A percentile compares a stretch with the other conserved stretches of the same genome.
Conservation (phyloP, 2,888 invertebrate genomes). For the Pachliopta kotzebuea region DNA sequence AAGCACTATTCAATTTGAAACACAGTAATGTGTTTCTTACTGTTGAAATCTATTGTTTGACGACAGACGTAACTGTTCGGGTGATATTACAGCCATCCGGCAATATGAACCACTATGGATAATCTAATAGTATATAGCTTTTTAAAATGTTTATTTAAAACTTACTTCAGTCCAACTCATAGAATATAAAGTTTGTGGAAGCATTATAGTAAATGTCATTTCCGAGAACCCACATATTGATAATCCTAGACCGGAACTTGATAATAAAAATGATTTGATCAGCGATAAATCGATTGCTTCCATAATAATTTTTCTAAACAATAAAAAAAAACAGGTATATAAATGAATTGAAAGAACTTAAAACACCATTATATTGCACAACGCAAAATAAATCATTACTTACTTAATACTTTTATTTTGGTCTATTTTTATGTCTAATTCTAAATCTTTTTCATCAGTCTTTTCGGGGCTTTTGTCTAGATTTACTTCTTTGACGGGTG, state of each 20-base stretch:
- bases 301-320: conserved; percentile 42
- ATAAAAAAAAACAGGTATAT: conserved; percentile 18
- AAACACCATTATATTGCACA: neutral
- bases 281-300: conserved; percentile 75
- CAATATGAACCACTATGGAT: no score
- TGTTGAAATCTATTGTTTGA: no score
- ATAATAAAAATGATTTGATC: conserved; percentile 74
- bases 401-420: conserved; percentile 20
- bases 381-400: neutral
- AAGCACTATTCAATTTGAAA: no score
- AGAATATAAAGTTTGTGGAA: conserved; percentile 80
- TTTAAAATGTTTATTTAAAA: neutral
- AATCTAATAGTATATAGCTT: neutral
- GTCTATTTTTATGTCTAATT: conserved; percentile 2
- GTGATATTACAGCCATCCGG: neutral
- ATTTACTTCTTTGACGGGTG: conserved; percentile 38
- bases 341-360: neutral
- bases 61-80: neutral
- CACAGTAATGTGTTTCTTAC: no score
- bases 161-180: conserved; percentile 67
- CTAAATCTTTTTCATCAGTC: conserved; percentile 21
- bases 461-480: conserved; percentile 12
- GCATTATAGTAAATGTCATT: conserved; percentile 70
- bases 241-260: conserved; percentile 81
- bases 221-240: conserved; percentile 77